phyloP scores from a whole-genome alignment of 2,888 invertebrate species.

The Ectemnius continuus region DNA sequence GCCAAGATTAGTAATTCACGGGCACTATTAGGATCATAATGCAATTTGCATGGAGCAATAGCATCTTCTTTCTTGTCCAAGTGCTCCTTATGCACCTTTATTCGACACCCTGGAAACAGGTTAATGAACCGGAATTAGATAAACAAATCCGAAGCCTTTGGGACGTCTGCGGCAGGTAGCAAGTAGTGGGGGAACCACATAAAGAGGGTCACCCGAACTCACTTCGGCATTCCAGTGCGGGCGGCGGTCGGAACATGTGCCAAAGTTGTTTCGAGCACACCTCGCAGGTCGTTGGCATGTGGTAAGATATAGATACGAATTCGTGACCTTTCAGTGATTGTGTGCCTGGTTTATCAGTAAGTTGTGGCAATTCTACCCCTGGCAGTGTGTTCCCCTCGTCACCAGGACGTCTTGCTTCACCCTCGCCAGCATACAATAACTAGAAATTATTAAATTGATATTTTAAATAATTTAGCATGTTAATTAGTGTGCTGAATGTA shows the following conservation, averaged over 20 bases:
- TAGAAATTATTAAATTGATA: constrained; percentile 74
- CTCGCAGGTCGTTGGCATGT: constrained; percentile 99
- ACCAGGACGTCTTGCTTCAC: constrained; percentile 91
- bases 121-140: too few relatives aligned
- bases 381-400: constrained; percentile 80
- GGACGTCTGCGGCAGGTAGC: too few relatives aligned
- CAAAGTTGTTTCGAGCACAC: constrained; percentile 97
- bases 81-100: constrained; percentile 99
- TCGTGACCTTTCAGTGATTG: constrained; percentile 95
- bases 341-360: constrained; percentile 82
- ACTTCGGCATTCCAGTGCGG: constrained; percentile 98
- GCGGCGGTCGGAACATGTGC: constrained; percentile 98
- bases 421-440: constrained; percentile 97
- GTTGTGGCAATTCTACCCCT: constrained; percentile 80
- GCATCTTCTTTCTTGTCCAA: constrained; percentile 90
- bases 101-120: constrained; percentile 88
- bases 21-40: constrained; percentile 95
- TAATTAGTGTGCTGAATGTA: not conserved
- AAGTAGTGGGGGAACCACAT: too few relatives aligned
- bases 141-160: too few relatives aligned
- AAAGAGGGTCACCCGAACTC: constrained; percentile 71
- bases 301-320: constrained; percentile 96
- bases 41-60: constrained; percentile 96
- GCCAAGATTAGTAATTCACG: constrained; percentile 96
- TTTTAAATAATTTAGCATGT: not conserved